Conservation (phyloP, 1,140 invertebrate genomes). For the Phymorhynchus buccinoides region DNA sequence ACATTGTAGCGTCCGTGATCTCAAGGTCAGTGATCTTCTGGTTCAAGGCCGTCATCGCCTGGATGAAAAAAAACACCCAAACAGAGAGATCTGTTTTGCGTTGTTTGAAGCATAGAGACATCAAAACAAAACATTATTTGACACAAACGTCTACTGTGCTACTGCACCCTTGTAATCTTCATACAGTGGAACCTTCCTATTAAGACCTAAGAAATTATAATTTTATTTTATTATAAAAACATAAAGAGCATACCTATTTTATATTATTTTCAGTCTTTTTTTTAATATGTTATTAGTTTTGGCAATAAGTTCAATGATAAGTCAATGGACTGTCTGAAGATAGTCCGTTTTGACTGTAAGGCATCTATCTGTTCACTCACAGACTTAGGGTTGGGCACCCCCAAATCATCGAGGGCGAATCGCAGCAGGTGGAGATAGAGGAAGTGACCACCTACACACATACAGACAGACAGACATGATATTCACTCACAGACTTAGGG, state of each 20-base stretch:
- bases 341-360: too few species aligned
- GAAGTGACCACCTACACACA: constrained; percentile 18
- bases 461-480: not conserved
- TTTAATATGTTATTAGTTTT: too few species aligned
- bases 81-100: not conserved
- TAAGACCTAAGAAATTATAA: too few species aligned
- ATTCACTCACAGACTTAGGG: not conserved
- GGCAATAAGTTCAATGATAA: too few species aligned
- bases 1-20: constrained; percentile 91
- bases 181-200: too few species aligned
- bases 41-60: constrained; percentile 82
- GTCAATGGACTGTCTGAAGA: too few species aligned
- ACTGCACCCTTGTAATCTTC: too few species aligned
- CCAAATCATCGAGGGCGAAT: constrained; percentile 94
- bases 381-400: constrained; percentile 84
- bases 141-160: too few species aligned
- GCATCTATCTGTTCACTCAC: constrained; percentile 57
- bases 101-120: not conserved
- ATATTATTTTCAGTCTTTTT: too few species aligned
- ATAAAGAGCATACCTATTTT: too few species aligned
- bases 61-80: constrained; percentile 26
- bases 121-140: not conserved
- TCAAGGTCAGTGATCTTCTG: constrained; percentile 93
- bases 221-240: too few species aligned
- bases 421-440: constrained; percentile 91